Evolutionary conservation across 1,140 invertebrate genomes (phyloP).

Genomic region (Tetragonula clypearis): DNA sequence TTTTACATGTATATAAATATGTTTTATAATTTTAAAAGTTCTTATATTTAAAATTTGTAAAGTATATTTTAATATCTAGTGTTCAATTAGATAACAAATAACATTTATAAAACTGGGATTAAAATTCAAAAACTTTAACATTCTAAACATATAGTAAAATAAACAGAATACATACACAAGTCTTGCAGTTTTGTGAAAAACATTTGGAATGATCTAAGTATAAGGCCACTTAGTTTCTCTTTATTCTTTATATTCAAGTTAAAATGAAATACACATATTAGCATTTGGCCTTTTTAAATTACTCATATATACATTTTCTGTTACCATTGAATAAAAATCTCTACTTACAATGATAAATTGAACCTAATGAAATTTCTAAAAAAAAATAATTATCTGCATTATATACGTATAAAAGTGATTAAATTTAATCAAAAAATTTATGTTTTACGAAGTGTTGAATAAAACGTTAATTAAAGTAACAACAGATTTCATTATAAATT

Average conservation of each 20-base stretch:
- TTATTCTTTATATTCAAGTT: constrained; percentile 29
- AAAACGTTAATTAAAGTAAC: constrained; percentile 12
- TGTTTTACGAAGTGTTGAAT: constrained; percentile 1
- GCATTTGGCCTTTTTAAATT: constrained; percentile 38
- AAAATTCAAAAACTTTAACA: constrained; percentile 80
- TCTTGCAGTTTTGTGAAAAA: constrained; percentile 45
- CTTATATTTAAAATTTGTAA: constrained; percentile 48
- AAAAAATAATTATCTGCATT: constrained; percentile 52
- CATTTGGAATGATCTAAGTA: constrained; percentile 62
- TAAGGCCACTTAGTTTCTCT: constrained; percentile 59
- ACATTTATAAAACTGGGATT: constrained; percentile 77
- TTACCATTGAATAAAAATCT: constrained; percentile 28
- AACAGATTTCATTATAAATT: constrained; percentile 5
- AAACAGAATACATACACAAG: constrained; percentile 70
- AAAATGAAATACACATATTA: constrained; percentile 40
- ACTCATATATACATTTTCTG: constrained; percentile 47
- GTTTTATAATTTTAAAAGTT: constrained; percentile 34
- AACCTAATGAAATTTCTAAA: too few species aligned
- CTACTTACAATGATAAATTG: constrained; percentile 37
- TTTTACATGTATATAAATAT: constrained; percentile 61
- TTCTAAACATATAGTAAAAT: constrained; percentile 70
- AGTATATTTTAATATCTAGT: constrained; percentile 66
- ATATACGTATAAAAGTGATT: constrained; percentile 51
- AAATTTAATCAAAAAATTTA: constrained; percentile 19
- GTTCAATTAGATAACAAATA: constrained; percentile 76